Base-by-base conservation (phyloP, 2,888 invertebrate species). In the Argyresthia goedartella region DNA sequence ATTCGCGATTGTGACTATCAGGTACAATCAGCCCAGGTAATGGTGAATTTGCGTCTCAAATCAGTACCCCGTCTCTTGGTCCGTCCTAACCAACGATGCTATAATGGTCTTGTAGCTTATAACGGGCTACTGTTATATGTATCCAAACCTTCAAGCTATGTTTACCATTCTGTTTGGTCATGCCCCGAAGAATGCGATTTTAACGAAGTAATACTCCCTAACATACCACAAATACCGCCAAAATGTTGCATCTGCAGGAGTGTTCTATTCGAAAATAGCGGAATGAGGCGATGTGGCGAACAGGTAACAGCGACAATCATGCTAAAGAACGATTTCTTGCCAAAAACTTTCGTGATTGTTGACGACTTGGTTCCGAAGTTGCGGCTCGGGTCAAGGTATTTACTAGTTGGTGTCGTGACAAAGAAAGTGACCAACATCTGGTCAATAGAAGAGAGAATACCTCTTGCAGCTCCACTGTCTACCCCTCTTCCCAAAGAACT, bases 131-230 rank as follows among this genome's bases (percentile, higher is more conserved):
- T 86, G 34, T 53, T 80, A 52, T 61, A 65, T 16, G 53, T 75
- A 43, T 69, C 80, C 0, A 81, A 80, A 57, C 70, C 76, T 1
- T 64, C 62, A 14, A 71, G 64, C 45, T 80, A 78, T 53, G 76
- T 77, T 13, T 73, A 71, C 53, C 84, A 86, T 57, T 73, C 81
- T 0, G 79, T 86, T 46, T 85, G 85, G 85, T 75, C 76, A 0
- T 86, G 86, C 53, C 81, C 79, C n/a, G 85, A 86, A 61, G 75
- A 82, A 55, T 86, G 86, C 56, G 81, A 84, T 56, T 73, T 71
- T 1, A 84, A 67, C 54, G 82, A 85, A 62, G 67, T 79, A 6
- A 73, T 86, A 52, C 55, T 81, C 49, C 73, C 67, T 9, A 73
- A 67, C 53, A 78, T 81, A 56, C 84, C 86, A 1, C 81, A 81